phyloP scores from a whole-genome alignment of 53 echinoderm and acorn worm species.

The Echinarachnius parma region DNA sequence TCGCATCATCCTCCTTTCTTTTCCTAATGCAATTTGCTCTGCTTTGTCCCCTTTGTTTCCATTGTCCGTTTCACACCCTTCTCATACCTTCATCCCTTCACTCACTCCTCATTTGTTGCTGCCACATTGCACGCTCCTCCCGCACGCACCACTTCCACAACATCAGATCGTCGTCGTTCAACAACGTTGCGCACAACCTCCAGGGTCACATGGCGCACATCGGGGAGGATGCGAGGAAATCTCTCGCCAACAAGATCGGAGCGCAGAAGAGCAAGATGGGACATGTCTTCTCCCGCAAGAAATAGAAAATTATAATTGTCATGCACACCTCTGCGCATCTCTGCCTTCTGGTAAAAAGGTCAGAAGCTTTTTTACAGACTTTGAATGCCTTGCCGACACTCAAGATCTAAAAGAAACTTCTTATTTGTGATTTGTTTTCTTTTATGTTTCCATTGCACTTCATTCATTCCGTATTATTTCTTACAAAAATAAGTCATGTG shows the following conservation, averaged over 20 bases:
- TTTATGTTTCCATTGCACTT: too few relatives aligned
- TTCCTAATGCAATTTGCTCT: neutral
- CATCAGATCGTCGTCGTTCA: conserved; percentile 45
- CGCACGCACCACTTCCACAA: neutral
- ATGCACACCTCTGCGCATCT: too few relatives aligned
- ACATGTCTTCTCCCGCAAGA: conserved; percentile 84
- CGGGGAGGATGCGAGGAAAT: conserved; percentile 65
- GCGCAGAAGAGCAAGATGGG: conserved; percentile 84
- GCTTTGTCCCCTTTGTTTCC: neutral
- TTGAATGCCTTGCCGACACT: too few relatives aligned
- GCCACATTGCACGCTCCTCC: too few relatives aligned
- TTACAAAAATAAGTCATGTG: too few relatives aligned
- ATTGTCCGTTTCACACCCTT: neutral
- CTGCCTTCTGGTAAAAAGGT: too few relatives aligned
- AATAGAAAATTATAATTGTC: too few relatives aligned
- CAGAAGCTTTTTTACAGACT: too few relatives aligned
- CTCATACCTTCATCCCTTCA: neutral
- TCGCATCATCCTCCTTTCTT: neutral
- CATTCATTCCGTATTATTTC: too few relatives aligned
- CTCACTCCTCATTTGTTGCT: neutral
- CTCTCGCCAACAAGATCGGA: conserved; percentile 76
- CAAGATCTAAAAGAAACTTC: too few relatives aligned
- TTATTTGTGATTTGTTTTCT: too few relatives aligned
- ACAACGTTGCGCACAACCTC: conserved; percentile 43
- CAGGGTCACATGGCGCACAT: conserved; percentile 46